Evolutionary conservation across 2,888 invertebrate species (phyloP), one percentile per base, ranked within the genome.

Genomic region (Tethea ocularis): DNA sequence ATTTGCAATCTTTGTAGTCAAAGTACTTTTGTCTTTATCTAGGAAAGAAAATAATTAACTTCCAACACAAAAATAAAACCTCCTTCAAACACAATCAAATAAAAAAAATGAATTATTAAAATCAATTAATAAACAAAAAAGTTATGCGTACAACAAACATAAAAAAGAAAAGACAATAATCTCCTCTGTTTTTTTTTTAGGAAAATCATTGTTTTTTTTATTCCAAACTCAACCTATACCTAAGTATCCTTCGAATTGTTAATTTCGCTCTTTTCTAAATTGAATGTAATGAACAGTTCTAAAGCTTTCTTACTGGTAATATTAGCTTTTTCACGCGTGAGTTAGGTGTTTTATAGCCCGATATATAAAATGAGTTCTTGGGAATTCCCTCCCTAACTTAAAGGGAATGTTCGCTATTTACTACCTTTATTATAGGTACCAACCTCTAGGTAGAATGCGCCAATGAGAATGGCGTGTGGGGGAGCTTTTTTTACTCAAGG

Each of bases 241-340:
- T 59, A 61, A 59, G 58, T 61, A 33, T 54, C 61, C 59, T 63
- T 63, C 62, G 58, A 26, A 52, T 61, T 65, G 53, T 68, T 68
- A 68, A 66, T 70, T 68, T 67, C 61, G 60, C 62, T 57, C 67
- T 61, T 68, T 68, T 63, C 69, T 69, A 78, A 81, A 82, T 79
- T 80, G 77, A 83, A 80, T 75, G 73, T 79, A 80, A 84, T 78
- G 74, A 80, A 77, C 69, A 72, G 78, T 82, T 78, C 78, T 78
- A 80, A 75, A 74, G 77, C 79, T 76, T 81, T 68, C 64, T 65
- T 46, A 58, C 68, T 68, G 74, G 72, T 78, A 81, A 80, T 86
- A 83, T 86, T 82, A 82, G 75, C 78, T 82, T 82, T 77, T 80
- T 76, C 77, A 75, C 78, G 76, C 75, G 73, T 77, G 78, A 79